Conservation (phyloP, 2,113 vertebrate species). For the Pontoporia blainvillei region DNA sequence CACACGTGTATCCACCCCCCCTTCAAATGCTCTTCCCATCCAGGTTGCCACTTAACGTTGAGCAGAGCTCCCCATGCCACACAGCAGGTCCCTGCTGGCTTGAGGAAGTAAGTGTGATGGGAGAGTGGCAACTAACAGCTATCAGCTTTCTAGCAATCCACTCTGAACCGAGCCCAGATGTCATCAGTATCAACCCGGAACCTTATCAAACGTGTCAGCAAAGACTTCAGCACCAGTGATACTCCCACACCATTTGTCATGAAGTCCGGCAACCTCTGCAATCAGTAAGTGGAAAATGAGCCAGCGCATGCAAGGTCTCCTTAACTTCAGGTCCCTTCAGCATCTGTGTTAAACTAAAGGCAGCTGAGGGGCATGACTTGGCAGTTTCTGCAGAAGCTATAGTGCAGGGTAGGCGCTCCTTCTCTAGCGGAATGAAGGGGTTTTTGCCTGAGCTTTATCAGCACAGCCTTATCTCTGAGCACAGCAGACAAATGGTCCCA, state of each 20-base stretch:
- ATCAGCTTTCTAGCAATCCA: not conserved
- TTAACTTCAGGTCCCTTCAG: not conserved
- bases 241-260: not conserved
- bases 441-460: not conserved
- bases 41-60: too few species aligned
- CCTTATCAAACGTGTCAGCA: not conserved
- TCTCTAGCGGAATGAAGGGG: not conserved
- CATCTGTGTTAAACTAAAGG: not conserved
- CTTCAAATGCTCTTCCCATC: too few species aligned
- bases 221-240: not conserved
- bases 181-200: not conserved
- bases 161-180: not conserved
- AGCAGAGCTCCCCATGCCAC: too few species aligned
- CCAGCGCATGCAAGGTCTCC: not conserved
- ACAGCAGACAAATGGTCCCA: not conserved
- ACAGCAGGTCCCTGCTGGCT: too few species aligned
- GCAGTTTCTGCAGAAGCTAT: not conserved
- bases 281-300: not conserved
- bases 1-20: too few species aligned
- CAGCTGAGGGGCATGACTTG: not conserved
- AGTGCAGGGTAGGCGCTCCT: not conserved
- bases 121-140: not conserved
- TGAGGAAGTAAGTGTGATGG: not conserved
- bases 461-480: not conserved
- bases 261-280: not conserved